Evolutionary conservation across 2,797 vertebrate genomes (phyloP).

Genomic region (Sebastes kiyomatsui): DNA sequence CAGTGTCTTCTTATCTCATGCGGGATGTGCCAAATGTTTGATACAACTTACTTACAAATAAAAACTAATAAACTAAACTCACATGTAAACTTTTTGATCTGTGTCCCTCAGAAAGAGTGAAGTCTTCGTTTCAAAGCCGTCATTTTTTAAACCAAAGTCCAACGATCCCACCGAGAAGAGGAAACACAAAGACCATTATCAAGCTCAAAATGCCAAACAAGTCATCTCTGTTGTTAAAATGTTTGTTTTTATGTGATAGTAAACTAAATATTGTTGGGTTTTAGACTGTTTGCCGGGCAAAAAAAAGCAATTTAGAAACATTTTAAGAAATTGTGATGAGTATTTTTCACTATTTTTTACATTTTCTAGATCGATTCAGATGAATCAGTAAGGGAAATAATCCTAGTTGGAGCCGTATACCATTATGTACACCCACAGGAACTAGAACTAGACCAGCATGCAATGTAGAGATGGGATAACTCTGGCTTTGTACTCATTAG

Average conservation of each 20-base stretch:
- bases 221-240: no score
- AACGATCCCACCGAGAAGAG: rapidly evolving
- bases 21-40: background rate
- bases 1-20: no score
- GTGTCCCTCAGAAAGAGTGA: background rate
- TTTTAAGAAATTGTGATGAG: no score
- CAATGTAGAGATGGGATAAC: background rate
- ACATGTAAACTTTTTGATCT: background rate
- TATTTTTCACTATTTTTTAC: no score
- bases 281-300: no score
- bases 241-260: no score
- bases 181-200: background rate
- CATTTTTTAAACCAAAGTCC: background rate
- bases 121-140: background rate
- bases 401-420: background rate
- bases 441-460: background rate
- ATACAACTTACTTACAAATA: background rate
- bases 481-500: background rate
- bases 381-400: background rate
- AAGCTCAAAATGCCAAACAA: no score
- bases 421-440: background rate
- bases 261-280: no score
- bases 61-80: background rate
- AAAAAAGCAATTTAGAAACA: no score
- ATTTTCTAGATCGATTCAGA: no score